phyloP scores from a whole-genome alignment of 1,140 invertebrate species.

The Bombus haemorrhoidalis region DNA sequence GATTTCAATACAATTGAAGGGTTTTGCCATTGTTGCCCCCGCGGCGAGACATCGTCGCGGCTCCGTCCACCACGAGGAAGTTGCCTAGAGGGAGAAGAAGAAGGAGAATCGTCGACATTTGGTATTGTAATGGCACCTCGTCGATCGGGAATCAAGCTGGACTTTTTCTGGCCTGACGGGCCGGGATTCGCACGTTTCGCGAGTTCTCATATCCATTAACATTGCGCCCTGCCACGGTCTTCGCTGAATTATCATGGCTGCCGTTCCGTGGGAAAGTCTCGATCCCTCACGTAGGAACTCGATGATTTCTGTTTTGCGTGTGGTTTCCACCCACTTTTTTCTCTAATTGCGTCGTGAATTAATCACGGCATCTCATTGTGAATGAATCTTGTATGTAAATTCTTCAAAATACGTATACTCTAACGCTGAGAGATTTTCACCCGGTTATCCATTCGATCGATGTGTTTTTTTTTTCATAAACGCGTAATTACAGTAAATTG shows the following conservation, averaged over 20 bases:
- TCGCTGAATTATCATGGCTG: slow-evolving; percentile 8
- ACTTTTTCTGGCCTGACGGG: not conserved
- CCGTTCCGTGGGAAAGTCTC: not conserved
- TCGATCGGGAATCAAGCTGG: slow-evolving; percentile 51
- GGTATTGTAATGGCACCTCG: slow-evolving; percentile 73
- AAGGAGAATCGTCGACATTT: slow-evolving; percentile 57
- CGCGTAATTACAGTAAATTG: not conserved
- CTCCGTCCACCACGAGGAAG: slow-evolving; percentile 19
- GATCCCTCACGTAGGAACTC: not conserved
- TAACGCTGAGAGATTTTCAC: no score
- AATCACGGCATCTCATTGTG: no score
- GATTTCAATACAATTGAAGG: slow-evolving; percentile 79
- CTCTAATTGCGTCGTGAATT: not conserved
- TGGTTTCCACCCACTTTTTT: not conserved
- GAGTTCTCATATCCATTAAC: slow-evolving; percentile 39
- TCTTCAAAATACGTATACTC: no score
- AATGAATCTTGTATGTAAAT: no score
- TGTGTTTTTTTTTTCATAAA: no score
- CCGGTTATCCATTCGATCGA: not conserved
- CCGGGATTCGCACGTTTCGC: slow-evolving; percentile 48
- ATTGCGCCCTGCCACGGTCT: not conserved
- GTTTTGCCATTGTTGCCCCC: slow-evolving; percentile 66
- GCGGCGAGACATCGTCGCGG: slow-evolving; percentile 49
- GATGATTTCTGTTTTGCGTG: not conserved
- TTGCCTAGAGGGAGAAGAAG: not conserved